A percentile compares a stretch with the other conserved stretches of the same genome.
phyloP scores from a whole-genome alignment of 92 coral and sea anemone genomes.

The Epizoanthus scotinus region DNA sequence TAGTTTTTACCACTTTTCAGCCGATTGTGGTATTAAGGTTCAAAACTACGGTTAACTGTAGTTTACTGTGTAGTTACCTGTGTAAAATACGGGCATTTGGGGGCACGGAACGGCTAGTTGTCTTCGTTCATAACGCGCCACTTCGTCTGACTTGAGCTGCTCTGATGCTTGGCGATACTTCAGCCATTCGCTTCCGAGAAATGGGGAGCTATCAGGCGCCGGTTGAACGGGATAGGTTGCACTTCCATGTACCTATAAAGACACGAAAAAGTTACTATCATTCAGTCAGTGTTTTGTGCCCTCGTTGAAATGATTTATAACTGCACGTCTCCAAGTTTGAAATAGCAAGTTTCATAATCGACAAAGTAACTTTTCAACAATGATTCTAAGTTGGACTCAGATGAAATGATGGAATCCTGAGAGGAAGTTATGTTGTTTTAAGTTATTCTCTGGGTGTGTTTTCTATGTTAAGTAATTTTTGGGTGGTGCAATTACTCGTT shows the following conservation, averaged over 20 bases:
- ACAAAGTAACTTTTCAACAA: too few relatives aligned
- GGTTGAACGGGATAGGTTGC: slow-evolving; percentile 50
- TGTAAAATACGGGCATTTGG: slow-evolving; percentile 72
- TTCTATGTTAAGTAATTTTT: too few relatives aligned
- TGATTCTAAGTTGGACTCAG: too few relatives aligned
- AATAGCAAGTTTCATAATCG: too few relatives aligned
- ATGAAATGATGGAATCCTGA: too few relatives aligned
- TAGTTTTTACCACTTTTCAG: neutral
- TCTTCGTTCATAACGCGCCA: slow-evolving; percentile 58
- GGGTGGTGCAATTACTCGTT: too few relatives aligned
- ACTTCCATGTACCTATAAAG: slow-evolving; percentile 53
- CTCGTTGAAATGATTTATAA: too few relatives aligned
- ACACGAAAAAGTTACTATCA: neutral
- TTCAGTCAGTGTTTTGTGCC: neutral
- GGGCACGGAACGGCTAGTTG: slow-evolving; percentile 49
- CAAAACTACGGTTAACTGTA: neutral
- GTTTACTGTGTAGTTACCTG: slow-evolving; percentile 46
- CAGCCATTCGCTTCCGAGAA: slow-evolving; percentile 74
- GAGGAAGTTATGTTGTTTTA: too few relatives aligned
- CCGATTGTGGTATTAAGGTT: neutral
- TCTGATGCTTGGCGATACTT: slow-evolving; percentile 64
- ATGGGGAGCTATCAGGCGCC: slow-evolving; percentile 50
- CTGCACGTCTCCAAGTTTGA: too few relatives aligned
- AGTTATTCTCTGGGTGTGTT: too few relatives aligned
- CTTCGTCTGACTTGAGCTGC: slow-evolving; percentile 49